These are phyloP conservation scores for Tetragnatha versicolor DNA, from an alignment of 1,140 invertebrate species.

Conservation along the genomic window DNA sequence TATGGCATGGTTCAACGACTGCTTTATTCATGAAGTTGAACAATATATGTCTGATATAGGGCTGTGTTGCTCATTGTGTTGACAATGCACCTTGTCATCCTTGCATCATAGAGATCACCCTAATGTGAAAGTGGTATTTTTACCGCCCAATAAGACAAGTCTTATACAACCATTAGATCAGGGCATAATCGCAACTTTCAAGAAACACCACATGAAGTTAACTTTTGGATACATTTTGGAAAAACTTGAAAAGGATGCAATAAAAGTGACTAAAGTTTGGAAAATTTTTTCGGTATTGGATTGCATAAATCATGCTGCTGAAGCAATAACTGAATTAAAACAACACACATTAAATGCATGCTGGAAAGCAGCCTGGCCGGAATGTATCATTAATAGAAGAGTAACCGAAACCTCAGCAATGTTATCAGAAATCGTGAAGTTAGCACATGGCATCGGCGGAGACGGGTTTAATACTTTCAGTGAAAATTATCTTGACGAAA, in stretches of 20 bases:
- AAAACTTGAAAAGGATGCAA: slow-evolving; percentile 2
- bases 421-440: slow-evolving; percentile 5
- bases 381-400: slow-evolving; percentile 22
- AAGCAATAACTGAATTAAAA: background rate
- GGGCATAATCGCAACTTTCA: slow-evolving; percentile 55
- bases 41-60: background rate
- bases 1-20: background rate
- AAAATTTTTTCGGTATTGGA: slow-evolving; percentile 25
- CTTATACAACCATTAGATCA: slow-evolving; percentile 57
- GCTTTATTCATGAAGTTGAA: slow-evolving; percentile 4
- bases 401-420: slow-evolving; percentile 12
- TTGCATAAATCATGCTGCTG: slow-evolving; percentile 22
- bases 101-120: slow-evolving; percentile 8
- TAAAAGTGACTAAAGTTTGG: slow-evolving; percentile 20
- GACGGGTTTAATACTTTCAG: slow-evolving; percentile 1
- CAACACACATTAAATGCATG: slow-evolving; percentile 14
- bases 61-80: slow-evolving; percentile 53
- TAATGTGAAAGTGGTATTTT: slow-evolving; percentile 53
- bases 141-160: slow-evolving; percentile 52
- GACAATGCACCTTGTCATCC: slow-evolving; percentile 57
- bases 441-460: slow-evolving; percentile 5
- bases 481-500: slow-evolving; percentile 11
- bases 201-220: slow-evolving; percentile 48
- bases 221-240: slow-evolving; percentile 34
- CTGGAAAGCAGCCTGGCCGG: slow-evolving; percentile 1